phyloP scores from a whole-genome alignment of 2,888 invertebrate species.

The Trypoxylon attenuatum region DNA sequence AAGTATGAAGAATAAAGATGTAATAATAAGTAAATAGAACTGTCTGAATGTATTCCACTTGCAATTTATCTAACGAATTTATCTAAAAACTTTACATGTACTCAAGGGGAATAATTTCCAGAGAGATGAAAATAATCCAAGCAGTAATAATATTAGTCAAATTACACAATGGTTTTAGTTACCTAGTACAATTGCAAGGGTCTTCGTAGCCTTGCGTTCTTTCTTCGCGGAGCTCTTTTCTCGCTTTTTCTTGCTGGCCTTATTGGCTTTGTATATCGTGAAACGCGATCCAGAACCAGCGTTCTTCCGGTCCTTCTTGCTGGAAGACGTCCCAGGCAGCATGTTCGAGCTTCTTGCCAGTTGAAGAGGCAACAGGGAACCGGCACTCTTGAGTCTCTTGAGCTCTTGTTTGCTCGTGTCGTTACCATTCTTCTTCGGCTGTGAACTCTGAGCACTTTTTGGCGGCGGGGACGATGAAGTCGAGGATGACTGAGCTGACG shows the following conservation, averaged over 20 bases:
- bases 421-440: conserved; percentile 66
- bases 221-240: conserved; percentile 95
- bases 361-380: conserved; percentile 68
- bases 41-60: too few relatives aligned
- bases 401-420: conserved; percentile 66
- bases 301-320: conserved; percentile 84
- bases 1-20: too few relatives aligned
- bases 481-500: conserved; percentile 71
- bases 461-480: conserved; percentile 67
- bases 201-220: conserved; percentile 98
- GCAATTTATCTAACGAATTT: too few relatives aligned
- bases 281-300: conserved; percentile 85
- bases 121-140: too few relatives aligned
- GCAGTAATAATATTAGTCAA: too few relatives aligned
- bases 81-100: too few relatives aligned
- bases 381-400: conserved; percentile 66
- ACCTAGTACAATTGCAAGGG: conserved; percentile 98
- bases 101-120: too few relatives aligned
- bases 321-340: conserved; percentile 74
- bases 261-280: conserved; percentile 95
- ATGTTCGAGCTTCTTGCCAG: conserved; percentile 65
- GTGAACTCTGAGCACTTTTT: conserved; percentile 35
- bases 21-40: too few relatives aligned
- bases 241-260: conserved; percentile 94
- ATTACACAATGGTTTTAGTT: conserved; percentile 40